Conservation (phyloP, 2,888 invertebrate genomes). For the Mechanitis messenoides region DNA sequence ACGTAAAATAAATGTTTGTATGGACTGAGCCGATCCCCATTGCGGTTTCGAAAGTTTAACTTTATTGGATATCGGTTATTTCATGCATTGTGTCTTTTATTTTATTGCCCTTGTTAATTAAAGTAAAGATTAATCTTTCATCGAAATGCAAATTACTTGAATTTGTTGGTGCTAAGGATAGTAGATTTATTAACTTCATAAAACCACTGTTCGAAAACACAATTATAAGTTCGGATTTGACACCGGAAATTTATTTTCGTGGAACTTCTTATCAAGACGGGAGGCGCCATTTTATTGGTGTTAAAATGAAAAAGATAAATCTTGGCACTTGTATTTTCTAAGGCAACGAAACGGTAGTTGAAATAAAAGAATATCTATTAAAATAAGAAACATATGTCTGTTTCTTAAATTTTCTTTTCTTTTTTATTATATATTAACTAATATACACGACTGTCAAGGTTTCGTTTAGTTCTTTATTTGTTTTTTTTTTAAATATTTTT, state of each 20-base stretch:
- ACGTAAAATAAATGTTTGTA: constrained; percentile 60
- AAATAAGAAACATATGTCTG: too few relatives aligned
- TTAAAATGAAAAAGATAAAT: constrained; percentile 17
- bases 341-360: too few relatives aligned
- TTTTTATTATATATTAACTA: too few relatives aligned
- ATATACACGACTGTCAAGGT: too few relatives aligned
- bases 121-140: constrained; percentile 23
- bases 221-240: constrained; percentile 20
- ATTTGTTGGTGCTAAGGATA: constrained; percentile 9
- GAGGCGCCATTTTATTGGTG: constrained; percentile 5
- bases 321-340: background rate
- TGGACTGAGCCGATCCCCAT: constrained; percentile 33
- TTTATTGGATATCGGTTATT: constrained; percentile 56
- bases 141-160: constrained; percentile 23
- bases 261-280: constrained; percentile 11
- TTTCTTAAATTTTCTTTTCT: too few relatives aligned
- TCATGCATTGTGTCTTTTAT: constrained; percentile 39
- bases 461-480: too few relatives aligned
- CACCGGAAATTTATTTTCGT: constrained; percentile 16
- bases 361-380: too few relatives aligned
- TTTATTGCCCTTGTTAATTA: constrained; percentile 52
- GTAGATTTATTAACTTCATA: constrained; percentile 19
- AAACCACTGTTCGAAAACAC: constrained; percentile 15
- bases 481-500: too few relatives aligned
- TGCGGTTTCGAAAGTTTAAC: constrained; percentile 37